Percentiles rank a stretch among this genome's conserved stretches.
phyloP scores from a whole-genome alignment of 2,113 vertebrate species.

The Anhinga rufa region DNA sequence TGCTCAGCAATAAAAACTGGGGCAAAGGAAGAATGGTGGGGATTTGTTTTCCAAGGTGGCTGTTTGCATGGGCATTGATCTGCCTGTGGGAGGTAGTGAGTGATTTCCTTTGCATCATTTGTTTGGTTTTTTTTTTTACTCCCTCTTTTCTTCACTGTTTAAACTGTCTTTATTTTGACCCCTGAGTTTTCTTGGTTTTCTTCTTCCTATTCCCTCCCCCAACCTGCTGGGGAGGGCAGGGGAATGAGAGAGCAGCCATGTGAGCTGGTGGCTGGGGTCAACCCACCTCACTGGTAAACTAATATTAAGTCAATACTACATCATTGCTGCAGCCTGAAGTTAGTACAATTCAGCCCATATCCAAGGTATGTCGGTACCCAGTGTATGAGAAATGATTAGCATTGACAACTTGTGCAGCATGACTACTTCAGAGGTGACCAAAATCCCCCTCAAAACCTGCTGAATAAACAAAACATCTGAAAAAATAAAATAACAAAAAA shows the following conservation, averaged over 20 bases:
- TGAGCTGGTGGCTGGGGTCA: neutral
- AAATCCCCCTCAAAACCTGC: neutral
- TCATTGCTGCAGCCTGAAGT: neutral
- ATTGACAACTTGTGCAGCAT: neutral
- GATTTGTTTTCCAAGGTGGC: neutral
- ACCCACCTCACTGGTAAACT: neutral
- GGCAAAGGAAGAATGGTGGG: neutral
- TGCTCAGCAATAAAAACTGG: neutral
- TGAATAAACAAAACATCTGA: neutral
- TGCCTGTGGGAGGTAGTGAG: neutral
- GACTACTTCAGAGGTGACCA: neutral
- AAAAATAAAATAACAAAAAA: neutral
- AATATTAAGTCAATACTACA: neutral
- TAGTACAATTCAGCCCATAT: neutral
- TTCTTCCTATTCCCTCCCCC: neutral
- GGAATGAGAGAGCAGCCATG: neutral
- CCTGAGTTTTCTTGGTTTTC: neutral
- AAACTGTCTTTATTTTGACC: neutral
- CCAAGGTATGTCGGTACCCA: neutral
- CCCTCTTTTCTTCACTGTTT: neutral
- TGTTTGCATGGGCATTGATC: neutral
- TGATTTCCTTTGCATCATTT: neutral
- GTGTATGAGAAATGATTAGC: neutral
- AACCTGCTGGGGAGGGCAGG: neutral
- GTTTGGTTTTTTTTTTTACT: rapidly evolving